These are phyloP conservation scores for Phenganax stokvisi DNA, from an alignment of 92 coral and sea anemone genomes.

Conservation along the genomic window DNA sequence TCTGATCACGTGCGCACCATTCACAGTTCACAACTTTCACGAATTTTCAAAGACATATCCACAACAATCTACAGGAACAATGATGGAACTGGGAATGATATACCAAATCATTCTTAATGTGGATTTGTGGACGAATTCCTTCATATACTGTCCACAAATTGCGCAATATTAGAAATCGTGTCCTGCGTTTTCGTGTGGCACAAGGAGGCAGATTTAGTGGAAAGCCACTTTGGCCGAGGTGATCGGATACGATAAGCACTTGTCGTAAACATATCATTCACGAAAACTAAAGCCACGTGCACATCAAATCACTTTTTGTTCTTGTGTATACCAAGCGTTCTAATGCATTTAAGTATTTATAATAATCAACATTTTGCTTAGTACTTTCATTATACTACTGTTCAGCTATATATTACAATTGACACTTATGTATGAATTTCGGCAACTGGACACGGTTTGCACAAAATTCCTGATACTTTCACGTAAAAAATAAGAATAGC, in stretches of 20 bases:
- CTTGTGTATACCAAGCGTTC: too few relatives aligned
- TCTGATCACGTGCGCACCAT: conserved; percentile 19
- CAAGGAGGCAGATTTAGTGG: background rate
- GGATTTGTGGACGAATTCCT: conserved; percentile 5
- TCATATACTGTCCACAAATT: conserved; percentile 13
- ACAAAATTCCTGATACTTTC: background rate
- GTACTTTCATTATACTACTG: too few relatives aligned
- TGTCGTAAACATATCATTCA: background rate
- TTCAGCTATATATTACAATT: too few relatives aligned
- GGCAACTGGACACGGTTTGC: too few relatives aligned
- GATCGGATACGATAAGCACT: background rate
- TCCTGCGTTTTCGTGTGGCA: conserved; percentile 1
- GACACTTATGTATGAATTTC: too few relatives aligned
- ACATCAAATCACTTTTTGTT: too few relatives aligned
- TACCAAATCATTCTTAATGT: background rate
- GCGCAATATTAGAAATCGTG: conserved; percentile 22
- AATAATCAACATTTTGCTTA: too few relatives aligned
- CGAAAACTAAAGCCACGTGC: too few relatives aligned
- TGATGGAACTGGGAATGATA: background rate
- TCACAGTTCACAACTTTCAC: background rate
- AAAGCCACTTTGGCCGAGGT: background rate
- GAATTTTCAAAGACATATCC: background rate
- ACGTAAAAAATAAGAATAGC: background rate
- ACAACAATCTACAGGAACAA: background rate
- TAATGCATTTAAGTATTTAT: too few relatives aligned